Conservation (phyloP, 35 echinoderm and acorn worm genomes). For the Lytechinus pictus region DNA sequence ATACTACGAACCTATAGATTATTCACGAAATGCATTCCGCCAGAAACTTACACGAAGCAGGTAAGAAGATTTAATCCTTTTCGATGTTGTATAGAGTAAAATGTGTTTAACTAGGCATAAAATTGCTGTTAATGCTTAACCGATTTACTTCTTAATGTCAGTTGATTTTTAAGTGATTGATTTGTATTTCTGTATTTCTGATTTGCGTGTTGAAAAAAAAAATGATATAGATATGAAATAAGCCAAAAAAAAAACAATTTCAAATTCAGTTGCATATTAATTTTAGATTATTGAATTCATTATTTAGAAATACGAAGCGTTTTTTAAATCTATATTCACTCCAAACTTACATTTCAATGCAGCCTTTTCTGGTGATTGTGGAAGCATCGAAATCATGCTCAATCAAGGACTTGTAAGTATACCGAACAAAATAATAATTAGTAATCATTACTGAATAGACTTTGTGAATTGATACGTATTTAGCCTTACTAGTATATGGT, state of each 20-base stretch:
- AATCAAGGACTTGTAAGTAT: not conserved
- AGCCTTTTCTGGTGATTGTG: constrained; percentile 18
- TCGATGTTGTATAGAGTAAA: not conserved
- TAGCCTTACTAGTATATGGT: not conserved
- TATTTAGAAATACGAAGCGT: too few relatives aligned
- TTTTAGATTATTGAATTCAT: too few relatives aligned
- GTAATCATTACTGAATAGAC: not conserved
- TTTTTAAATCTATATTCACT: too few relatives aligned
- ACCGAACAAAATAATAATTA: not conserved
- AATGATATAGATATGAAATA: too few relatives aligned
- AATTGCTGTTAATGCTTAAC: not conserved
- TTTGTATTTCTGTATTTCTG: too few relatives aligned
- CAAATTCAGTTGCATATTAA: too few relatives aligned
- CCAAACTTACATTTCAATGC: not conserved
- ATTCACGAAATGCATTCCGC: not conserved
- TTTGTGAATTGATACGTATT: too few relatives aligned
- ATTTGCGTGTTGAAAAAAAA: too few relatives aligned
- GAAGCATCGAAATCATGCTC: constrained; percentile 15
- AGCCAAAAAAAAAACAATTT: too few relatives aligned
- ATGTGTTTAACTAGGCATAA: not conserved
- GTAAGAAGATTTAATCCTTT: not conserved
- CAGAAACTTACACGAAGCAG: not conserved
- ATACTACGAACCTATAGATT: not conserved
- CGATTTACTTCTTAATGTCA: too few relatives aligned
- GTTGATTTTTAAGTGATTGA: too few relatives aligned